Percentiles rank a stretch among this genome's conserved stretches.
Evolutionary conservation across 2,797 vertebrate species (phyloP).

Genomic region (Botia kubotai): DNA sequence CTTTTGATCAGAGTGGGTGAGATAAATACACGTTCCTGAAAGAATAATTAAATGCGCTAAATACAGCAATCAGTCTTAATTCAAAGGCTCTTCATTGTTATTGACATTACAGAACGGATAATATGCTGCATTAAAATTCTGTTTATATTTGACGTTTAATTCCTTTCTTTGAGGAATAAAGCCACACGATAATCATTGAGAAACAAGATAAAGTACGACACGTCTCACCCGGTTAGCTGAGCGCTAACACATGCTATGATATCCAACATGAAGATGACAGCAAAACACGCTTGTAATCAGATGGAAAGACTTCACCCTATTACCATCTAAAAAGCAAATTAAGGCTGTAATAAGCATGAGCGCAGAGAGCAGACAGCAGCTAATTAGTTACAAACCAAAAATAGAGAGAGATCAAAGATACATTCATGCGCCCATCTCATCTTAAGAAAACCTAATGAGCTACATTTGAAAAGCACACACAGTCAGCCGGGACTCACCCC

Average conservation of each 20-base stretch:
- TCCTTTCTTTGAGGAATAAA: slow-evolving; percentile 2
- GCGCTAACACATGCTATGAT: slow-evolving; percentile 9
- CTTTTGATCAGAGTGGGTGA: slow-evolving; percentile 42
- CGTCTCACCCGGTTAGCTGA: slow-evolving; percentile 17
- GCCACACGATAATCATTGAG: background rate
- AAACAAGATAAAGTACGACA: slow-evolving; percentile 25
- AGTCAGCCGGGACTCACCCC: slow-evolving; percentile 22
- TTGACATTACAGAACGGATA: slow-evolving; percentile 32
- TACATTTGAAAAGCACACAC: slow-evolving; percentile 30
- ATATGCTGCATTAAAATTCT: background rate
- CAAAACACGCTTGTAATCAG: slow-evolving; percentile 52
- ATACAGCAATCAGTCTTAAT: slow-evolving; percentile 21
- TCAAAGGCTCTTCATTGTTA: slow-evolving; percentile 26
- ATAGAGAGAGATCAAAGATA: slow-evolving; percentile 60
- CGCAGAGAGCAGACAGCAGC: slow-evolving; percentile 54
- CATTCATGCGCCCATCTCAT: slow-evolving; percentile 41
- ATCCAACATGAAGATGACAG: slow-evolving; percentile 38
- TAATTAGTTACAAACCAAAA: slow-evolving; percentile 63
- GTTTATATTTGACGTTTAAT: background rate
- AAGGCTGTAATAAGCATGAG: slow-evolving; percentile 62
- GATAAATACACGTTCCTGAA: too few species aligned
- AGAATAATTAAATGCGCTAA: background rate
- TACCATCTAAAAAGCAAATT: slow-evolving; percentile 61
- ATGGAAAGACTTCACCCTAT: slow-evolving; percentile 58
- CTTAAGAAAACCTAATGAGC: slow-evolving; percentile 33